These are phyloP conservation scores for Reinhardtius hippoglossoides DNA, from an alignment of 2,113 vertebrate species.

Conservation along the genomic window DNA sequence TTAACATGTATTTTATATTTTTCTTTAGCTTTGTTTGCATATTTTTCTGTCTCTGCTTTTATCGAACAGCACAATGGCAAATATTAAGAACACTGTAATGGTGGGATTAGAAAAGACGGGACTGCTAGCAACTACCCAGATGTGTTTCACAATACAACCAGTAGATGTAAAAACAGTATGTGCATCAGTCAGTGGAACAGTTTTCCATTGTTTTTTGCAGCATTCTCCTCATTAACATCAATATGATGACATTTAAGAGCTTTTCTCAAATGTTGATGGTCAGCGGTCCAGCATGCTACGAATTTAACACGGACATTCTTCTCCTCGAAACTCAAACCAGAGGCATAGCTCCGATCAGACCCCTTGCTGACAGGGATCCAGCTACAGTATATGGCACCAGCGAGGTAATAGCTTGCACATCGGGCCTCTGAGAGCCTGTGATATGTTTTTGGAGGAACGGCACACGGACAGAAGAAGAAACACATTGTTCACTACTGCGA, in stretches of 20 bases:
- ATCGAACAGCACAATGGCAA: constrained; percentile 45
- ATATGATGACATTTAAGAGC: constrained; percentile 61
- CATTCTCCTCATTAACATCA: constrained; percentile 56
- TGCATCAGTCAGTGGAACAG: constrained; percentile 12
- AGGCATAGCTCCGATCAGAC: constrained; percentile 32
- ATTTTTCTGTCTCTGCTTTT: constrained; percentile 68
- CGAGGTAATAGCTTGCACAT: constrained; percentile 58
- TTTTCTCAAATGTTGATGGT: constrained; percentile 42
- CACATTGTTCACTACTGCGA: constrained; percentile 69
- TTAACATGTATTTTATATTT: constrained; percentile 32
- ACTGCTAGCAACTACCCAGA: constrained; percentile 21
- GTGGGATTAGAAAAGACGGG: constrained; percentile 42
- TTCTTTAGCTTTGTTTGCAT: constrained; percentile 65
- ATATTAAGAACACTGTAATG: constrained; percentile 45
- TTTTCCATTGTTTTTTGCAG: constrained; percentile 39
- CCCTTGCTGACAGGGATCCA: constrained; percentile 34
- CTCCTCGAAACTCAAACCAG: constrained; percentile 32
- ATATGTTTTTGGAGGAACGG: constrained; percentile 70
- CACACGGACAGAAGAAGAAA: constrained; percentile 48
- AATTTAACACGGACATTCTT: constrained; percentile 45
- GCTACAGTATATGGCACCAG: constrained; percentile 62
- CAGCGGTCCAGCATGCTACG: constrained; percentile 57
- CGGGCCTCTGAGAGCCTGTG: constrained; percentile 60
- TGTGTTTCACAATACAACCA: constrained; percentile 31
- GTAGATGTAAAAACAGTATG: constrained; percentile 17